These are phyloP conservation scores for Acanthosepion esculentum DNA, from an alignment of 2,888 invertebrate species.

Conservation along the genomic window DNA sequence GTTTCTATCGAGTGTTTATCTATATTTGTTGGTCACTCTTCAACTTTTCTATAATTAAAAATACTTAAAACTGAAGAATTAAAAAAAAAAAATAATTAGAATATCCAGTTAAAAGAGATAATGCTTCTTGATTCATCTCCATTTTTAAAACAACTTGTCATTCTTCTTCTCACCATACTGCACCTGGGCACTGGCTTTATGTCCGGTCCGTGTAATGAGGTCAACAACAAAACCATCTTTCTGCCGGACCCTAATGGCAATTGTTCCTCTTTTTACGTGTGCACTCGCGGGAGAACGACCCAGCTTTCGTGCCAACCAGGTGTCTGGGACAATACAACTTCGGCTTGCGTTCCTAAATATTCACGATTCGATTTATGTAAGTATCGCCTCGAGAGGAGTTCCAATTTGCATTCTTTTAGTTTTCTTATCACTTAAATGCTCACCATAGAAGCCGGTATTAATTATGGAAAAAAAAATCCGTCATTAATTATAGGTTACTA, in stretches of 20 bases:
- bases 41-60: neutral
- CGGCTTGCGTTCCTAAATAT: neutral
- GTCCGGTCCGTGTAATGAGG: neutral
- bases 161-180: neutral
- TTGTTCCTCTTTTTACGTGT: conserved; percentile 6
- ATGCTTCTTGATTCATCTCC: neutral
- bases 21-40: neutral
- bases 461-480: no score
- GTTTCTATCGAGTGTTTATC: no score
- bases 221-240: conserved; percentile 17
- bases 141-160: neutral
- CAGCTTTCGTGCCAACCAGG: conserved; percentile 37
- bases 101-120: neutral
- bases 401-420: neutral
- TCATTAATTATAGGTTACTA: no score
- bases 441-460: no score
- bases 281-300: neutral
- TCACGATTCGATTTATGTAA: conserved; percentile 33
- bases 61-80: no score
- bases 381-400: neutral
- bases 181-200: neutral
- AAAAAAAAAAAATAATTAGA: no score
- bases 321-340: neutral
- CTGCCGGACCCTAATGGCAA: neutral
- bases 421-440: neutral